phyloP scores from a whole-genome alignment of 1,140 invertebrate genomes.

The Littorina saxatilis region DNA sequence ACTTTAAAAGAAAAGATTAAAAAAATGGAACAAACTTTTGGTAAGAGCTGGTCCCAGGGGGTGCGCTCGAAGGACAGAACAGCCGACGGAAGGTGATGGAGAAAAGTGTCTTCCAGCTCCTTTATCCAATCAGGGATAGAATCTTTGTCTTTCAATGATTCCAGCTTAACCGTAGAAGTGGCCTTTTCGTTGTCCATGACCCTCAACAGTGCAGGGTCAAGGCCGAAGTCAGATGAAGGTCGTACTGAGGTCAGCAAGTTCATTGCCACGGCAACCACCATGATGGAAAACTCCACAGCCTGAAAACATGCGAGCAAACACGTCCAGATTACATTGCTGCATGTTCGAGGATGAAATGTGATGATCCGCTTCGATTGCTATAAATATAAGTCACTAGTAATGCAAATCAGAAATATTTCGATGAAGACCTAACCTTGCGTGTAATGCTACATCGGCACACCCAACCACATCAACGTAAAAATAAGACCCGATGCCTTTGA shows the following conservation, averaged over 20 bases:
- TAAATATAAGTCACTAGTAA: too few relatives aligned
- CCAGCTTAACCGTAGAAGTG: neutral
- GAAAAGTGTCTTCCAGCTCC: constrained; percentile 9
- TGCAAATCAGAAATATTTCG: too few relatives aligned
- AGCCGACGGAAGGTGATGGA: constrained; percentile 40
- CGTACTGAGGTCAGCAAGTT: constrained; percentile 41
- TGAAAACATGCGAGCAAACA: too few relatives aligned
- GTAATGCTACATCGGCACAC: too few relatives aligned
- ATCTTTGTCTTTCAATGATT: neutral
- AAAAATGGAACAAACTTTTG: constrained; percentile 42
- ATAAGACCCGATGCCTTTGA: too few relatives aligned
- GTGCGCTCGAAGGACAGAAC: constrained; percentile 39
- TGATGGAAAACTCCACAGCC: constrained; percentile 48
- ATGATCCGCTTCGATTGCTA: too few relatives aligned
- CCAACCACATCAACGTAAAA: too few relatives aligned
- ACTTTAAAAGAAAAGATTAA: too few relatives aligned
- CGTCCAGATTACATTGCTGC: too few relatives aligned
- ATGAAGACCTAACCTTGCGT: too few relatives aligned
- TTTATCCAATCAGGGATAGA: neutral
- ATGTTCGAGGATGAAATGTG: too few relatives aligned
- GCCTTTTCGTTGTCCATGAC: neutral
- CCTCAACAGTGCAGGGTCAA: constrained; percentile 42
- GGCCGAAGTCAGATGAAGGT: constrained; percentile 33
- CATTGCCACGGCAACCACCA: constrained; percentile 40
- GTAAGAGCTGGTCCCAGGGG: constrained; percentile 55